Base-by-base conservation (phyloP, 2,888 invertebrate genomes). In the Helicoverpa assulta region DNA sequence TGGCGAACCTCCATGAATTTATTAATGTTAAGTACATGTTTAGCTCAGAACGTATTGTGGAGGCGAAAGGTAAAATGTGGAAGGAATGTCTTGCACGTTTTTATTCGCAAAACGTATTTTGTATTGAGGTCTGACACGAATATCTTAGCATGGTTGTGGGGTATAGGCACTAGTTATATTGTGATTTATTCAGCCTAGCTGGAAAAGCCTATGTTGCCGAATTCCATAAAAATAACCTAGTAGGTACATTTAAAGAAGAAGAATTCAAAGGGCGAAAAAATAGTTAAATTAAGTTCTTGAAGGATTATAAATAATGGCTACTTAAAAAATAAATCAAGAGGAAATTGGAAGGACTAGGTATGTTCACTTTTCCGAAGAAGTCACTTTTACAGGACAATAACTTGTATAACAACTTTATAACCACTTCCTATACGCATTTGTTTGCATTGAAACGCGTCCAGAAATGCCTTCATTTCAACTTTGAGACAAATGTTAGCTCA, bases 1-100 rank as follows among this genome's bases (percentile, higher is more conserved):
- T 21, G 55, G 40, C 62, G 67, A 76, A 65, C 59, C 62, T 55
- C 21, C 62, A 59, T 73, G 78, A 82, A 83, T 83, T 59, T 66
- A 68, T 74, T 57, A 66, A 73, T 65, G 47, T 67, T 64, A 68
- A 70, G 67, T 66, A 69, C 53, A 56, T 65, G 47, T 59, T 75
- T 52, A 67, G 57, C 65, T 67, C 52, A 10, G 53, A 72, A 70
- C 52, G 33, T 78, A 77, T 62, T 65, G 72, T 58, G 16, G 53
- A 55, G 50, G 65, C 40, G 59, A 63, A 68, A 54, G 62, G 26
- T 78, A 73, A 73, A 78, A 63, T 59, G n/a, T 62, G 50, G 43
- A 60, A 54, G 54, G 6, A 47, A 66, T 69, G 55, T 29, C 54
- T 69, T 47, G 53, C 18, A 5, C 19, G 40, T 55, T 56, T 59